Percentiles rank a stretch among this genome's conserved stretches.
phyloP scores from a whole-genome alignment of 1,140 invertebrate species.

The Magallana angulata region DNA sequence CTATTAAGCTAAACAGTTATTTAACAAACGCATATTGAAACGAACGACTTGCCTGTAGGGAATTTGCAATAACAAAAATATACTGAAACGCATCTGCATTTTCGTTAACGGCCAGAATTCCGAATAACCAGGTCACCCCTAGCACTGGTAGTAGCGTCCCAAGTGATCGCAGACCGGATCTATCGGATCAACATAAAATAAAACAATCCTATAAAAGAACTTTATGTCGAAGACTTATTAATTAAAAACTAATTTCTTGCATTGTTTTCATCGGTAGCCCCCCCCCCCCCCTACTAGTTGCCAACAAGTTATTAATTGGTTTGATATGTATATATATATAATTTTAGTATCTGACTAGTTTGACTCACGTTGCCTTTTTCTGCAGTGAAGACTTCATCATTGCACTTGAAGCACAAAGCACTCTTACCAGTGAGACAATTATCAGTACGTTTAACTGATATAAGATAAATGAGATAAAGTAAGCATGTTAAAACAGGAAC shows the following conservation, averaged over 20 bases:
- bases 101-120: conserved; percentile 48
- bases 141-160: background rate
- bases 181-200: background rate
- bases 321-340: too few species aligned
- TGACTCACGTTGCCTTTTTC: background rate
- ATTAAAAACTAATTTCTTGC: too few species aligned
- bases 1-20: background rate
- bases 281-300: too few species aligned
- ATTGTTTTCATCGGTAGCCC: too few species aligned
- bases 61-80: conserved; percentile 52
- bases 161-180: conserved; percentile 37
- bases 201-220: too few species aligned
- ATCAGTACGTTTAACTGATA: background rate
- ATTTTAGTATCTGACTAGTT: too few species aligned
- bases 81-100: conserved; percentile 53
- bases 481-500: too few species aligned
- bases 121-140: conserved; percentile 55
- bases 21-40: background rate
- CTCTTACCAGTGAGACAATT: conserved; percentile 4
- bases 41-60: conserved; percentile 46
- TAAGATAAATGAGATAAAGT: background rate
- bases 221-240: too few species aligned
- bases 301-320: too few species aligned
- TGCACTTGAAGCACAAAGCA: background rate
- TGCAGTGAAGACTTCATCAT: conserved; percentile 5